Percentiles rank a stretch among this genome's conserved stretches.
Evolutionary conservation across 1,140 invertebrate genomes (phyloP).

Genomic region (Diuraphis noxia): DNA sequence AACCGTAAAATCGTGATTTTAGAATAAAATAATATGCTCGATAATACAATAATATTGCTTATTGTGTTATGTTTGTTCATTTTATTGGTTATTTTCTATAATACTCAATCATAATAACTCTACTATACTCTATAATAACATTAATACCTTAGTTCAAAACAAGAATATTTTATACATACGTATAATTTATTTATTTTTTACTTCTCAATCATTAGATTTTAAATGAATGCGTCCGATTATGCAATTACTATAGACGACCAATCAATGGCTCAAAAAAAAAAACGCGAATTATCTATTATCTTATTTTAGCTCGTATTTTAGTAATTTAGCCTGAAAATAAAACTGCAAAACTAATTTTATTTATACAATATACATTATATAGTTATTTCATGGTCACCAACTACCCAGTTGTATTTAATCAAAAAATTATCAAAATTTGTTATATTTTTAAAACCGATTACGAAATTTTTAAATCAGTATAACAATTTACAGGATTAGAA

Average conservation of each 20-base stretch:
- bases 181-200: no score
- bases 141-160: no score
- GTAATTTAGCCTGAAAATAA: not conserved
- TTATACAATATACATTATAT: not conserved
- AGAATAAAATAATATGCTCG: not conserved
- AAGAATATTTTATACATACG: no score
- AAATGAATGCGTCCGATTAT: not conserved
- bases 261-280: not conserved
- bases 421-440: not conserved
- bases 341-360: not conserved
- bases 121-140: no score
- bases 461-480: not conserved
- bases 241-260: not conserved
- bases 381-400: not conserved
- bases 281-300: not conserved
- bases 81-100: no score
- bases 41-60: not conserved
- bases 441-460: not conserved
- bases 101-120: no score
- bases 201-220: not conserved
- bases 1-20: not conserved
- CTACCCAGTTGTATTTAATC: not conserved
- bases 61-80: no score
- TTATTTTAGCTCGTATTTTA: no score
- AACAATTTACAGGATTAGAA: not conserved